Conservation (phyloP, 2,113 vertebrate genomes). For the Sitta europaea region DNA sequence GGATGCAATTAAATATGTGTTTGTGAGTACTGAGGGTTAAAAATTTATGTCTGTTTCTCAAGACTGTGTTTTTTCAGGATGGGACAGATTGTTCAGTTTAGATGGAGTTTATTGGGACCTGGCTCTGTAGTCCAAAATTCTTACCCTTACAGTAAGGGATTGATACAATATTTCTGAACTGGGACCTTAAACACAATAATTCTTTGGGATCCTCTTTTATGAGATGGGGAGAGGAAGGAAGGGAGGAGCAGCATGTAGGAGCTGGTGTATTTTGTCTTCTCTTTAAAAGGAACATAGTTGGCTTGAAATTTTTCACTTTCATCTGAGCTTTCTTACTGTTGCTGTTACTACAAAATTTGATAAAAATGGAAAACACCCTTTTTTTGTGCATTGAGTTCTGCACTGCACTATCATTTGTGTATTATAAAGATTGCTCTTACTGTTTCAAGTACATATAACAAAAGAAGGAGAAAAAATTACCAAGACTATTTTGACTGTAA, state of each 20-base stretch:
- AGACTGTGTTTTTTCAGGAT: not conserved
- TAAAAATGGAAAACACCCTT: not conserved
- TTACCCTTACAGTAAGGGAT: not conserved
- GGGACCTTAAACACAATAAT: not conserved
- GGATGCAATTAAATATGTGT: not conserved
- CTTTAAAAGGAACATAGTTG: not conserved
- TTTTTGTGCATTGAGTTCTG: not conserved
- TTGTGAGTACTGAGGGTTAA: not conserved
- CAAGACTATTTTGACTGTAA: not conserved
- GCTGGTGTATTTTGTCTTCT: constrained; percentile 25
- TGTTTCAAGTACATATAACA: not conserved
- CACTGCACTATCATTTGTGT: not conserved
- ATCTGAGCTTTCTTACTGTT: not conserved
- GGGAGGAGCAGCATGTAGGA: constrained; percentile 42
- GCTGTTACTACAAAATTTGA: not conserved
- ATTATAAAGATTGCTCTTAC: not conserved
- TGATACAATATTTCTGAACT: not conserved
- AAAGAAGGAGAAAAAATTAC: not conserved
- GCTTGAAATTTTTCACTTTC: constrained; percentile 23
- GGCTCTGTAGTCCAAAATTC: not conserved
- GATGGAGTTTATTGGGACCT: not conserved
- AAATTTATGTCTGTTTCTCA: not conserved
- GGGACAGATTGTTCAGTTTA: not conserved
- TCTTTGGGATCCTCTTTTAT: constrained; percentile 42
- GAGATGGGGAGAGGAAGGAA: constrained; percentile 57